Conservation (phyloP, 2,888 invertebrate genomes). For the Hemaris fuciformis region DNA sequence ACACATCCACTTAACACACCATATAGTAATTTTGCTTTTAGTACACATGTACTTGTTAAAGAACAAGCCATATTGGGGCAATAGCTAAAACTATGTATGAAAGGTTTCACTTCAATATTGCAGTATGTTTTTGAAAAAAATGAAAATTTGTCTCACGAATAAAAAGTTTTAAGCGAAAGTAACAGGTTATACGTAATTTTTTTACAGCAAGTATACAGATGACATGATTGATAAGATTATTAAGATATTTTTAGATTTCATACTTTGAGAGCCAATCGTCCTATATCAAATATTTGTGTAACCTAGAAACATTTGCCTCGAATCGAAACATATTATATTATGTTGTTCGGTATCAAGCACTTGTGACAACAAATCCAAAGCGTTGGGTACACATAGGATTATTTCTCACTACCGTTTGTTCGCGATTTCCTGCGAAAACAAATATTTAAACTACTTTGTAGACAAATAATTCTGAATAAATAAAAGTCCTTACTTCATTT, state of each 20-base stretch:
- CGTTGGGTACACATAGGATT: not conserved
- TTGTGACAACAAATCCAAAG: slow-evolving; percentile 1
- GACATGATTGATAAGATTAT: not conserved
- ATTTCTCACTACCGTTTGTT: not conserved
- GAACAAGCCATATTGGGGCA: not conserved
- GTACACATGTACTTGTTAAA: not conserved
- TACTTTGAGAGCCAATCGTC: not conserved
- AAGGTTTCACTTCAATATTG: no score
- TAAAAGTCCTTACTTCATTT: not conserved
- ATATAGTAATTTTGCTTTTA: not conserved
- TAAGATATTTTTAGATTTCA: not conserved
- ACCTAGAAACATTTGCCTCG: slow-evolving; percentile 1
- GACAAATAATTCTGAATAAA: not conserved
- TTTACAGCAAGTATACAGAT: not conserved
- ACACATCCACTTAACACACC: not conserved
- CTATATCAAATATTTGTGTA: not conserved
- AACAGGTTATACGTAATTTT: no score
- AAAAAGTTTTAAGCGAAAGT: no score
- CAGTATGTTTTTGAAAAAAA: no score
- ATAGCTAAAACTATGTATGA: no score
- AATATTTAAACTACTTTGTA: slow-evolving; percentile 11
- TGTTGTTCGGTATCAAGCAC: not conserved
- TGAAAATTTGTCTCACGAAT: no score
- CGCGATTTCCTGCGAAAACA: not conserved
- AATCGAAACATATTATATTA: not conserved